These are phyloP conservation scores for Mycteria americana DNA, from an alignment of 2,797 vertebrate genomes.

Conservation along the genomic window DNA sequence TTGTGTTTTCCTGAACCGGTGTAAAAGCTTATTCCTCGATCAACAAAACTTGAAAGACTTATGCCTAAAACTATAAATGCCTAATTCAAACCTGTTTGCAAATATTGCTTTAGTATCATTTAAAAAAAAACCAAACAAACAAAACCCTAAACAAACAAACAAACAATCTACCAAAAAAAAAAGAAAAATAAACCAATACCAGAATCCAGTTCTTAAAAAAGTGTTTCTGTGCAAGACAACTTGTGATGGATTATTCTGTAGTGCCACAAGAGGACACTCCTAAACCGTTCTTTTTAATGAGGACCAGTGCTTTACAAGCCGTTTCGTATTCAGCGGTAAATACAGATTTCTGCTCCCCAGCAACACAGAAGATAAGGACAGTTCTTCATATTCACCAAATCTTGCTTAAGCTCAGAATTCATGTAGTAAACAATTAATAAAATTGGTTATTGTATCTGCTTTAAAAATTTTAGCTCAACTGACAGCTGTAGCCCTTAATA, in stretches of 20 bases:
- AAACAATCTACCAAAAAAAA: background rate
- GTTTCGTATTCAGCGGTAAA: background rate
- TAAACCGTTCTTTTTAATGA: background rate
- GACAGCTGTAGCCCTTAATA: background rate
- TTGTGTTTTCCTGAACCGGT: fast-evolving
- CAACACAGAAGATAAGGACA: background rate
- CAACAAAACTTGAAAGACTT: background rate
- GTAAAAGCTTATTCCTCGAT: background rate
- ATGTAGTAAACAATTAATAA: background rate
- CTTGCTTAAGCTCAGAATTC: background rate
- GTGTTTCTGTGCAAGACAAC: background rate
- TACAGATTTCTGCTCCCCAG: background rate
- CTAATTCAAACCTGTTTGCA: background rate
- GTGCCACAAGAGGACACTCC: constrained; percentile 31
- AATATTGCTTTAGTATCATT: background rate
- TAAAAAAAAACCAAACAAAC: background rate
- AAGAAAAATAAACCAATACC: background rate
- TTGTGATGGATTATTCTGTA: background rate
- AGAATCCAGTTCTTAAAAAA: background rate
- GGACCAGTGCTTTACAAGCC: fast-evolving
- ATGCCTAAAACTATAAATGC: background rate
- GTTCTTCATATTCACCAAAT: background rate
- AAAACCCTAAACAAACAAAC: no score
- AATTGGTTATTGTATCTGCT: background rate
- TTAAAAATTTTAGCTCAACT: background rate